These are phyloP conservation scores for Ichneumoninae sp. DNA, from an alignment of 2,888 invertebrate genomes.

Conservation along the genomic window DNA sequence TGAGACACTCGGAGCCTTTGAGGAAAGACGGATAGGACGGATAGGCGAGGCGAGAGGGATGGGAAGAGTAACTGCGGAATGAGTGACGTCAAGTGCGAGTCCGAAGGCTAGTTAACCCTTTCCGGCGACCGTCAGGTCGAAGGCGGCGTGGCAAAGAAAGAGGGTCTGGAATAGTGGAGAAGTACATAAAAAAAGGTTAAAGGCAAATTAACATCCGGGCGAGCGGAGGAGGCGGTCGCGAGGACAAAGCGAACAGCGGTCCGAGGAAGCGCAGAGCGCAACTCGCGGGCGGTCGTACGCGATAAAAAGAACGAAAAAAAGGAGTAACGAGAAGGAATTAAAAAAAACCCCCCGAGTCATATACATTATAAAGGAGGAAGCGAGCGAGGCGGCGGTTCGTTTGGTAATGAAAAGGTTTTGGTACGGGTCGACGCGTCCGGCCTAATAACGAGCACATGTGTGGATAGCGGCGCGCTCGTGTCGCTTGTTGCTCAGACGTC, in stretches of 20 bases:
- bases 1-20: neutral
- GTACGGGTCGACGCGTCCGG: slow-evolving; percentile 62
- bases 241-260: slow-evolving; percentile 53
- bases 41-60: neutral
- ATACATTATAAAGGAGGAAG: slow-evolving; percentile 62
- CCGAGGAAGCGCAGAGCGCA: slow-evolving; percentile 15
- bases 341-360: slow-evolving; percentile 40
- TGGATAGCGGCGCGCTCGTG: slow-evolving; percentile 23
- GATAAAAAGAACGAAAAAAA: slow-evolving; percentile 33
- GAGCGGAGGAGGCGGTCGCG: neutral
- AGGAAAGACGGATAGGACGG: neutral
- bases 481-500: slow-evolving; percentile 25
- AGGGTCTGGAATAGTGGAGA: slow-evolving; percentile 15
- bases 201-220: slow-evolving; percentile 61
- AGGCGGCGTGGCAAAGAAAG: slow-evolving; percentile 51
- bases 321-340: slow-evolving; percentile 26
- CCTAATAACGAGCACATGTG: slow-evolving; percentile 66
- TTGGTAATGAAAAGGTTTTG: slow-evolving; percentile 73
- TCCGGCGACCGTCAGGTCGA: slow-evolving; percentile 9
- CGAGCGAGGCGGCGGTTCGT: slow-evolving; percentile 65
- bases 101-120: slow-evolving; percentile 48
- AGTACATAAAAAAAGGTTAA: slow-evolving; percentile 10
- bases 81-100: slow-evolving; percentile 49
- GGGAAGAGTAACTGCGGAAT: slow-evolving; percentile 17
- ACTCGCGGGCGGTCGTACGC: slow-evolving; percentile 59